Conservation (phyloP, 2,113 vertebrate genomes). For the Tor tambroides region DNA sequence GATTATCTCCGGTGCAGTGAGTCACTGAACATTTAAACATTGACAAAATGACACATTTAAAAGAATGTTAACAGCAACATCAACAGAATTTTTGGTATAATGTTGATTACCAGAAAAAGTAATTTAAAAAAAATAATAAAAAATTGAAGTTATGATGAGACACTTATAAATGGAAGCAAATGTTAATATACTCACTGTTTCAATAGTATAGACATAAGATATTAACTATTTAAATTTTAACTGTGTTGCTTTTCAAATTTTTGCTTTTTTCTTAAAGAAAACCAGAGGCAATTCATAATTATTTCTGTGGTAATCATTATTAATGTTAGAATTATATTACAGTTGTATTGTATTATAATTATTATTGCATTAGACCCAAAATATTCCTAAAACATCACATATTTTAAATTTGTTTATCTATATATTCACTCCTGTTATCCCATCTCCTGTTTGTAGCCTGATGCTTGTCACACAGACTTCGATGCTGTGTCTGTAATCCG, state of each 20-base stretch:
- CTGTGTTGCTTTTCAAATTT: too few relatives aligned
- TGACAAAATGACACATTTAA: not conserved
- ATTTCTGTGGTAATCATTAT: not conserved
- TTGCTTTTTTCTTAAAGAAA: not conserved
- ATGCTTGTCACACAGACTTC: slow-evolving; percentile 85
- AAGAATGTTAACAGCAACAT: not conserved
- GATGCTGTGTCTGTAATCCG: slow-evolving; percentile 91
- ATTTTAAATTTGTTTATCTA: not conserved
- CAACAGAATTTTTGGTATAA: too few relatives aligned
- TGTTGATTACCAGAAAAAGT: too few relatives aligned
- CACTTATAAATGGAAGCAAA: too few relatives aligned
- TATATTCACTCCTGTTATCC: not conserved
- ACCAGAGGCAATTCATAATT: not conserved
- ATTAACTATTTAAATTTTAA: too few relatives aligned
- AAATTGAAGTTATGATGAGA: too few relatives aligned
- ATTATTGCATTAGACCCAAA: not conserved
- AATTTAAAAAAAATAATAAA: too few relatives aligned
- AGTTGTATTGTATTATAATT: not conserved
- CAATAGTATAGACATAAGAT: too few relatives aligned
- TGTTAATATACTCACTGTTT: too few relatives aligned
- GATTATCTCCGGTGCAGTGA: slow-evolving; percentile 70
- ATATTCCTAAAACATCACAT: not conserved
- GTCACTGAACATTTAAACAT: slow-evolving; percentile 1
- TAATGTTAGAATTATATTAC: not conserved
- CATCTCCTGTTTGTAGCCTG: slow-evolving; percentile 70